Percentiles rank a stretch among this genome's conserved stretches.
Evolutionary conservation across 2,113 vertebrate genomes (phyloP).

Genomic region (Thamnaconus septentrionalis): DNA sequence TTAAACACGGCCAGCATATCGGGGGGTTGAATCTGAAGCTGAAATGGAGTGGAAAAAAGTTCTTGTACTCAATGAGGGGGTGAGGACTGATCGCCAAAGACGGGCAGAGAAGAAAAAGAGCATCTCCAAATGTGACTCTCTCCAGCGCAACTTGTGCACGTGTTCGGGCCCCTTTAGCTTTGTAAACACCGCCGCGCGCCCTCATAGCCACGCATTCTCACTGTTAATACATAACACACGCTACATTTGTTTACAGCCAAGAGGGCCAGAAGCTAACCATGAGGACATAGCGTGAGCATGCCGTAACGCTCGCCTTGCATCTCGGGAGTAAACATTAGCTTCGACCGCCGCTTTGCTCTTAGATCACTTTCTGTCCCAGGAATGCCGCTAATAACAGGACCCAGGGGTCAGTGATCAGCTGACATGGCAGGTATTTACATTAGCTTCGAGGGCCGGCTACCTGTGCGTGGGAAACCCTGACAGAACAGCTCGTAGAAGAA

Average conservation of each 20-base stretch:
- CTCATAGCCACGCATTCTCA: too few relatives aligned
- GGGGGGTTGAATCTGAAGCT: conserved; percentile 26
- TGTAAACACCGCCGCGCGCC: too few relatives aligned
- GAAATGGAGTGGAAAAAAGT: conserved; percentile 42
- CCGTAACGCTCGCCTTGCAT: conserved; percentile 24
- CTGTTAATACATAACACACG: too few relatives aligned
- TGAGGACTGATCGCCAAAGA: background rate
- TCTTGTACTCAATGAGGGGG: conserved; percentile 16
- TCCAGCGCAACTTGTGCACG: too few relatives aligned
- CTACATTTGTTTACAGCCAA: too few relatives aligned
- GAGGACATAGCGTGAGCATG: too few relatives aligned
- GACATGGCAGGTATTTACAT: conserved; percentile 18
- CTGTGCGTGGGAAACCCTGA: too few relatives aligned
- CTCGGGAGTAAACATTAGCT: conserved; percentile 32
- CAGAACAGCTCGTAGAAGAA: too few relatives aligned
- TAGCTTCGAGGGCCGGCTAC: background rate
- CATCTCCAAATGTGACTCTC: too few relatives aligned
- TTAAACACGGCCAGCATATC: conserved; percentile 46
- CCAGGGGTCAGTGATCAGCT: conserved; percentile 28
- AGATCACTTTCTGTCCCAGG: conserved; percentile 20
- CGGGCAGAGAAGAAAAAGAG: too few relatives aligned
- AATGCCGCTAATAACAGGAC: conserved; percentile 3
- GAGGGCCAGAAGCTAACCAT: too few relatives aligned
- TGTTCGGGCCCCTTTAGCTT: too few relatives aligned
- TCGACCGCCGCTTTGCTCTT: background rate